Conservation (phyloP, 1,140 invertebrate species). For the Aphaenogaster ashmeadi region DNA sequence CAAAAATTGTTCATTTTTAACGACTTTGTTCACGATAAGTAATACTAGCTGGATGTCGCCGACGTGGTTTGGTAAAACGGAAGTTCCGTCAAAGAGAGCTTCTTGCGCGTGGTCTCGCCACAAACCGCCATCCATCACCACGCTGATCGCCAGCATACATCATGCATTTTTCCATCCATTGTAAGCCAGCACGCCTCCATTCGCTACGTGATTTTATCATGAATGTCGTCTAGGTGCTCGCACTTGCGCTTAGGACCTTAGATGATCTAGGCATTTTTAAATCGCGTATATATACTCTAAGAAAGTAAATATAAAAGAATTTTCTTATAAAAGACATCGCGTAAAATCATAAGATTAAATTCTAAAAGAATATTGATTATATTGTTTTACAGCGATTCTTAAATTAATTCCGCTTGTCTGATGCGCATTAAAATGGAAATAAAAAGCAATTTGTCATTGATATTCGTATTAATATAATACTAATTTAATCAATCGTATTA, state of each 20-base stretch:
- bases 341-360: not conserved
- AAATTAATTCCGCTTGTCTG: not conserved
- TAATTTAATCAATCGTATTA: not conserved
- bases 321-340: not conserved
- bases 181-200: conserved; percentile 64
- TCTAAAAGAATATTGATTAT: not conserved
- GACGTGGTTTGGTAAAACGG: conserved; percentile 41
- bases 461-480: not conserved
- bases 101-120: conserved; percentile 39
- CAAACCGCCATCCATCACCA: conserved; percentile 70
- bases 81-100: conserved; percentile 58
- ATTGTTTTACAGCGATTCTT: not conserved
- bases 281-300: not conserved
- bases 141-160: conserved; percentile 67
- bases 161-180: conserved; percentile 71
- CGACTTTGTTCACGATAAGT: conserved; percentile 26
- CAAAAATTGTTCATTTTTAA: conserved; percentile 14
- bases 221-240: conserved; percentile 43
- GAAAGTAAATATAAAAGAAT: not conserved
- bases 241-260: conserved; percentile 45
- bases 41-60: conserved; percentile 33
- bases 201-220: conserved; percentile 69
- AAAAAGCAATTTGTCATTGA: not conserved
- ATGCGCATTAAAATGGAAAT: not conserved
- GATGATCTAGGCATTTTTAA: not conserved